phyloP scores from a whole-genome alignment of 2,888 invertebrate genomes.

The Trissoscelio sp. region DNA sequence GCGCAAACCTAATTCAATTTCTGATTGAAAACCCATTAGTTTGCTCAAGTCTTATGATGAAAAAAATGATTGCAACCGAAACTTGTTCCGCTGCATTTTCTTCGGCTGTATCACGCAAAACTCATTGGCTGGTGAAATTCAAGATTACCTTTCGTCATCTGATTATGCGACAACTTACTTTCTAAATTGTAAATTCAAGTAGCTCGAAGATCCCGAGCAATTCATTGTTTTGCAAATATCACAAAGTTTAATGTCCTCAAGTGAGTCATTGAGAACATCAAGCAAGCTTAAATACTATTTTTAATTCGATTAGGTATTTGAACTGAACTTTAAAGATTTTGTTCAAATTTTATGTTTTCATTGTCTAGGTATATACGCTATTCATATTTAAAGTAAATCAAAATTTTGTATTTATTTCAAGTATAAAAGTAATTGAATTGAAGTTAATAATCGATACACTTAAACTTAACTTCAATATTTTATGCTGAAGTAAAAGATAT shows the following conservation, averaged over 20 bases:
- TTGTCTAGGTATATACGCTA: too few relatives aligned
- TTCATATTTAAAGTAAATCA: too few relatives aligned
- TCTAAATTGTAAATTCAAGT: constrained; percentile 44
- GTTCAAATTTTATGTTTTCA: too few relatives aligned
- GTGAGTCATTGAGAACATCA: too few relatives aligned
- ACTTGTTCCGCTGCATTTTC: constrained; percentile 33
- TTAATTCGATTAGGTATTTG: too few relatives aligned
- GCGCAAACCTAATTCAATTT: constrained; percentile 14
- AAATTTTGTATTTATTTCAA: too few relatives aligned
- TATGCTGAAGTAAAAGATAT: too few relatives aligned
- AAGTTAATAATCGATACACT: too few relatives aligned
- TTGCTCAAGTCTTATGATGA: neutral
- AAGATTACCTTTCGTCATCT: constrained; percentile 53
- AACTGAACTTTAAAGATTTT: too few relatives aligned
- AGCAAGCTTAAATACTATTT: too few relatives aligned
- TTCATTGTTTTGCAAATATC: constrained; percentile 14
- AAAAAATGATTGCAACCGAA: neutral
- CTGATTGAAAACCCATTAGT: neutral
- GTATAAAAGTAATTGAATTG: too few relatives aligned
- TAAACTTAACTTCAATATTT: too few relatives aligned
- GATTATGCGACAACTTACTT: constrained; percentile 48
- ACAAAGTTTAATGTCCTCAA: neutral
- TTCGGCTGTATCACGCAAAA: constrained; percentile 27
- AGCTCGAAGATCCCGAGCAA: constrained; percentile 7
- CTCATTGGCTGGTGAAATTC: constrained; percentile 42